phyloP scores from a whole-genome alignment of 2,888 invertebrate species.

The Rambutsinella grinnellia region DNA sequence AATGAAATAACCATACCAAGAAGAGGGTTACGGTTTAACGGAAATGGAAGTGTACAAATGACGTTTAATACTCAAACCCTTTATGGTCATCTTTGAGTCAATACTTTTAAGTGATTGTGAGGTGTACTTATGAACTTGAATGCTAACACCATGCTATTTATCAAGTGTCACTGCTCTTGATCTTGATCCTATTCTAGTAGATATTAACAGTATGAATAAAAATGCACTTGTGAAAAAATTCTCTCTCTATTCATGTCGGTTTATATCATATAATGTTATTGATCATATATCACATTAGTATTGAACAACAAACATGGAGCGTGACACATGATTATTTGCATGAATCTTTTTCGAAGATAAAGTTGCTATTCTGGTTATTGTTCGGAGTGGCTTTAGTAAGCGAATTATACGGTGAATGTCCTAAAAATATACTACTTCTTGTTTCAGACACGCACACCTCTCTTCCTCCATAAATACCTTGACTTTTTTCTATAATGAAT shows the following conservation, averaged over 20 bases:
- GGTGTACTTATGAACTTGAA: not conserved
- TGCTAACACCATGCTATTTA: conserved; percentile 2
- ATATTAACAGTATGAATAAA: too few species aligned
- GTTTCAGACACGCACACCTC: conserved; percentile 21
- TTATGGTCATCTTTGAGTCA: not conserved
- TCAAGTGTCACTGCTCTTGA: conserved; percentile 44
- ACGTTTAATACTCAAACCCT: not conserved
- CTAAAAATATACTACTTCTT: conserved; percentile 37
- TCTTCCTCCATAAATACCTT: not conserved
- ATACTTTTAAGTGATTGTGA: not conserved
- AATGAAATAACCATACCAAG: conserved; percentile 23
- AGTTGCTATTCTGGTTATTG: not conserved
- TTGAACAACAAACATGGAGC: conserved; percentile 39
- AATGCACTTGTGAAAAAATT: not conserved
- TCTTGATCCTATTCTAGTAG: not conserved
- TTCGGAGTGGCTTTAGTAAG: conserved; percentile 8
- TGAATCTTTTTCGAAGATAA: not conserved
- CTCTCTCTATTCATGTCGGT: not conserved
- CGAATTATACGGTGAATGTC: conserved; percentile 41
- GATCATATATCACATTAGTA: not conserved
- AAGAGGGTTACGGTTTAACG: conserved; percentile 41
- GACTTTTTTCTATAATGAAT: conserved; percentile 6
- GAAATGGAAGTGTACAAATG: conserved; percentile 54
- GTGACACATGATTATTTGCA: conserved; percentile 55
- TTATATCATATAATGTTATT: not conserved